Evolutionary conservation across 2,888 invertebrate genomes (phyloP), one percentile per base, ranked within the genome.

Genomic region (Hipparchia semele): DNA sequence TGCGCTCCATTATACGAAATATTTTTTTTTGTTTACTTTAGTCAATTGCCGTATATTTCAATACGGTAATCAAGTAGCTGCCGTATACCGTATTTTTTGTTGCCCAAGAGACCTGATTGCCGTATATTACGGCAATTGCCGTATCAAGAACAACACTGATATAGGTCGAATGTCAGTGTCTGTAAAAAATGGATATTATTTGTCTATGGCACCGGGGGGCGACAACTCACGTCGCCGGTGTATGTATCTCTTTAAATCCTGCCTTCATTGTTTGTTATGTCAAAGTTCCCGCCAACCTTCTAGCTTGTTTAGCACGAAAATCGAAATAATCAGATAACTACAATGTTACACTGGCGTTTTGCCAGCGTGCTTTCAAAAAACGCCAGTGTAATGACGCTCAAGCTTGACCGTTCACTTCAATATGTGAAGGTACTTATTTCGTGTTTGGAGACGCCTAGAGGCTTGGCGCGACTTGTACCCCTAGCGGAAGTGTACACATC

Each of bases 261-360:
- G 23, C 58, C 58, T 58, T 8, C 8, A 58, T 58, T 23, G 58
- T 58, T 58, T 54, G 54, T 54, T 58, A 13, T 56, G 58, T 58
- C 7, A 56, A 13, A 13, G 13, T 23, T 58, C 8, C 2, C 58
- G 23, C 23, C 58, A 56, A 23, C 13, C 13, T 13, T 8, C 13
- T 56, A 56, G 56, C 7, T 56, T 8, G 7, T 7, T 13, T 13
- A 6, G 13, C 8, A 13, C 2, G 13, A 56, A 56, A 13, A 7
- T 13, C 23, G 2, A 39, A 39, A 39, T 49, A 2, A 49, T 49
- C 56, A 8, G 23, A 23, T 23, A 23, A 23, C 56, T 13, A 6
- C 13, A 13, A 13, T n/a, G 12, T n/a, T 54, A 12, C 10, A 46
- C 46, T 46, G 46, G 46, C 46, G 46, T 46, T 46, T 7, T 49